A percentile compares a stretch with the other conserved stretches of the same genome.
These are phyloP conservation scores for Mastigias papua DNA, from an alignment of 30 jellyfish, hydroid and myxozoan genomes.

Conservation along the genomic window DNA sequence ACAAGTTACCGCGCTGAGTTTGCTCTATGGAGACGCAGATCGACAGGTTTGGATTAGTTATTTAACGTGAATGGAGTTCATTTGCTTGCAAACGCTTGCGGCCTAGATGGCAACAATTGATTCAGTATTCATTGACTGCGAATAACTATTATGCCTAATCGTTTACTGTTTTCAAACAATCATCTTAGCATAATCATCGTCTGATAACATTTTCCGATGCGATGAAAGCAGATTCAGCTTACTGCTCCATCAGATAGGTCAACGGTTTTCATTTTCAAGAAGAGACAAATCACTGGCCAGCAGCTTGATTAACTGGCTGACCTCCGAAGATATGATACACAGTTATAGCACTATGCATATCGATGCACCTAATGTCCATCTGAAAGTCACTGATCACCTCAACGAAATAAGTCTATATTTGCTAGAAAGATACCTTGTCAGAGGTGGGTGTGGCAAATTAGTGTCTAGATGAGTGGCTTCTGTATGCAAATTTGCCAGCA, in stretches of 20 bases:
- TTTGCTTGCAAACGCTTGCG: slow-evolving; percentile 10
- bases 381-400: too few relatives aligned
- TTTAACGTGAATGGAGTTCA: slow-evolving; percentile 10
- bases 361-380: too few relatives aligned
- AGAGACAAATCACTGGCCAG: background rate
- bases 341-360: too few relatives aligned
- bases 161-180: background rate
- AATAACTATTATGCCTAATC: background rate
- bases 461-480: too few relatives aligned
- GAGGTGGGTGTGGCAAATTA: too few relatives aligned
- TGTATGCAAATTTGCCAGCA: too few relatives aligned
- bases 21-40: slow-evolving; percentile 56
- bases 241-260: background rate
- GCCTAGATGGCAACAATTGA: slow-evolving; percentile 10
- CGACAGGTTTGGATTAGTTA: slow-evolving; percentile 62
- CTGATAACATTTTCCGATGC: background rate
- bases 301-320: background rate
- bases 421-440: too few relatives aligned
- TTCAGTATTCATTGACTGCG: slow-evolving; percentile 2
- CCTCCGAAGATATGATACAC: too few relatives aligned
- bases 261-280: background rate
- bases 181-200: background rate
- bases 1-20: slow-evolving; percentile 58
- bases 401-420: too few relatives aligned
- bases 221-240: background rate